Evolutionary conservation across 2,888 invertebrate species (phyloP), one percentile per base, ranked within the genome.

Genomic region (Morpho helenor): DNA sequence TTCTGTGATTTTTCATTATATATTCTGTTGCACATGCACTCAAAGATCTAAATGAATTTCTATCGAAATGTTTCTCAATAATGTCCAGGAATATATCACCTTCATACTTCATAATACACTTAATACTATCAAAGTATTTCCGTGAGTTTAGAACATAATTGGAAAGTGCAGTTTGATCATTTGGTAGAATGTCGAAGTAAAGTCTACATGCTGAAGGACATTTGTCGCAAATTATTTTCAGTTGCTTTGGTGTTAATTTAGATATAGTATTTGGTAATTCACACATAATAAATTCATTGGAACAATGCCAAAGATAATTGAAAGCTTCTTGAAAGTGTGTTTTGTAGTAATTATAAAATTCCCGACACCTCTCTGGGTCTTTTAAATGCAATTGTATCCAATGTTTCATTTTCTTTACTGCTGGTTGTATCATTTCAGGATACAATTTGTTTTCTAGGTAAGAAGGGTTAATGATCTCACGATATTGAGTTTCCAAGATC

Each of bases 331-430:
- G 63, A 8, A 73, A 73, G 52, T 76, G 62, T 50, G 69, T 58
- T 48, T 67, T 71, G 62, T 83, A 83, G 65, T 77, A 74, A 52
- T 71, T 60, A 62, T 81, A 86, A 66, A 87, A 85, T 49, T 72
- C 64, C 60, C 74, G 64, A 59, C 80, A 81, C 59, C 74, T 70
- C 16, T 61, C 8, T 7, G 71, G 43, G 44, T 82, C 76, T 63
- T 72, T 70, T 8, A 79, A 57, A 52, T 77, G 58, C 7, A 66
- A 4, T 47, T 76, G 70, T 43, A 84, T 63, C 76, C 77, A 82
- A 45, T 80, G 75, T 58, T 74, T 81, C 73, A 80, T 73, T 73
- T 79, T 78, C 51, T 68, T 72, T 0, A 72, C 71, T n/a, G 84
- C 85, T 47, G 77, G 76, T 45, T 65, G 69, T 7, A 69, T 66